phyloP scores from a whole-genome alignment of 1,140 invertebrate species.

The Nomia melanderi region DNA sequence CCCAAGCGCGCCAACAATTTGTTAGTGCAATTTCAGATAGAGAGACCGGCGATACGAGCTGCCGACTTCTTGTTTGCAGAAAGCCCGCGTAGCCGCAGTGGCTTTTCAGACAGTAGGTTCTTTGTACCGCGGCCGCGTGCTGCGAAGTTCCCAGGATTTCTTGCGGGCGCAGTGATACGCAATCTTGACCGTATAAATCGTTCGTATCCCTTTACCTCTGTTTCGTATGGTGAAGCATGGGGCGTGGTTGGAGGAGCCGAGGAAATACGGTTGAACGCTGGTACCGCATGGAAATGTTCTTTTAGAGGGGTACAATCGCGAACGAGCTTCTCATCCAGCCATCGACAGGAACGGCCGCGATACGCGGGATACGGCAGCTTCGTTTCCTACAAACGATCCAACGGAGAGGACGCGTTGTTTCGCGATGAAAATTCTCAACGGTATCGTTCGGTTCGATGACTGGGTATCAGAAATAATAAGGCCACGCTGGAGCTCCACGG shows the following conservation, averaged over 20 bases:
- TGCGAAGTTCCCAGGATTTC: conserved; percentile 8
- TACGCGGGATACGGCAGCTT: background rate
- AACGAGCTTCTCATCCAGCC: no score
- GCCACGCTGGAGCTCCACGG: conserved; percentile 4
- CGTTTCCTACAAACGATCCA: background rate
- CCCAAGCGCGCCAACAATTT: no score
- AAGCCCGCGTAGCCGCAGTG: no score
- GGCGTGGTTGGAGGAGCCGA: background rate
- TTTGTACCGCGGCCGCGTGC: conserved; percentile 3
- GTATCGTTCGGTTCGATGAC: conserved; percentile 42
- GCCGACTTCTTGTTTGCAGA: background rate
- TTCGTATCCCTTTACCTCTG: conserved; percentile 6
- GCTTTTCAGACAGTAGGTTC: background rate
- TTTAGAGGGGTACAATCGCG: background rate
- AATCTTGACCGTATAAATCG: conserved; percentile 32
- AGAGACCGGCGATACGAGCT: background rate
- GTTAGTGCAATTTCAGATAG: no score
- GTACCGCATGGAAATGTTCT: background rate
- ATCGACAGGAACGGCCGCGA: background rate
- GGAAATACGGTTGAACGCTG: background rate
- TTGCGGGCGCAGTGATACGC: conserved; percentile 18
- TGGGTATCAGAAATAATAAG: conserved; percentile 61
- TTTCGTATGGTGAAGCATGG: background rate
- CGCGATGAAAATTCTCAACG: conserved; percentile 19
- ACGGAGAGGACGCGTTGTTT: conserved; percentile 10